These are phyloP conservation scores for Equus quagga DNA, from an alignment of 2,113 vertebrate genomes.

Conservation along the genomic window DNA sequence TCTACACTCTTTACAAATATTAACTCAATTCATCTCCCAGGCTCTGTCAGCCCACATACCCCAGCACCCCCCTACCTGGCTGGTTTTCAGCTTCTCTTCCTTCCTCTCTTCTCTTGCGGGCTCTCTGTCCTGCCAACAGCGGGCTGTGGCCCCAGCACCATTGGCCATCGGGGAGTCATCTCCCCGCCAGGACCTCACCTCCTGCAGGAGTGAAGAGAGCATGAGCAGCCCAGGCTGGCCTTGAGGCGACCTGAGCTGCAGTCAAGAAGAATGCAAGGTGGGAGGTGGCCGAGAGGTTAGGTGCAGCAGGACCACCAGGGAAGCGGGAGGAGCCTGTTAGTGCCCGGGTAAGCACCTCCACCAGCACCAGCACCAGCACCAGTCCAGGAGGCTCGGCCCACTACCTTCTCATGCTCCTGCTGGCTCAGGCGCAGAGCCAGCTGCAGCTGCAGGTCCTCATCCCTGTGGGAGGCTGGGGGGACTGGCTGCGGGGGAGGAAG, in stretches of 20 bases:
- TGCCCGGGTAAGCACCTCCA: neutral
- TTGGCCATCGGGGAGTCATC: conserved; percentile 87
- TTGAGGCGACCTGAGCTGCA: neutral
- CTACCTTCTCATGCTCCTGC: conserved; percentile 96
- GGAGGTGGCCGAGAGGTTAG: conserved; percentile 55
- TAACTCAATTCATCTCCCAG: neutral
- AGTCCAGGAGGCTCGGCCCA: conserved; percentile 34
- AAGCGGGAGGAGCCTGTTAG: conserved; percentile 62
- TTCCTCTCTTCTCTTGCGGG: conserved; percentile 87
- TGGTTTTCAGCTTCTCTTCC: conserved; percentile 89
- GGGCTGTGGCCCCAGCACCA: conserved; percentile 87
- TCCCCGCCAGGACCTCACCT: conserved; percentile 92
- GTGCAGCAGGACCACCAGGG: neutral
- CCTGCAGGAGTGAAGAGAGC: conserved; percentile 85
- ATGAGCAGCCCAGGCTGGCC: neutral
- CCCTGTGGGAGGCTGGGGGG: conserved; percentile 91
- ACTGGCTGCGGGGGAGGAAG: conserved; percentile 88
- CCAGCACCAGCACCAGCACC: neutral
- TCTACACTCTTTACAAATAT: neutral
- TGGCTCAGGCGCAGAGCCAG: conserved; percentile 95
- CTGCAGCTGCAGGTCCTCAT: conserved; percentile 97
- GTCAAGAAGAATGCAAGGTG: conserved; percentile 45
- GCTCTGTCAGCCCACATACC: neutral
- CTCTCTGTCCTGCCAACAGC: conserved; percentile 80
- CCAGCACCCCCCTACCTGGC: conserved; percentile 82